phyloP scores from a whole-genome alignment of 1,140 invertebrate genomes.

The Heliothis virescens region DNA sequence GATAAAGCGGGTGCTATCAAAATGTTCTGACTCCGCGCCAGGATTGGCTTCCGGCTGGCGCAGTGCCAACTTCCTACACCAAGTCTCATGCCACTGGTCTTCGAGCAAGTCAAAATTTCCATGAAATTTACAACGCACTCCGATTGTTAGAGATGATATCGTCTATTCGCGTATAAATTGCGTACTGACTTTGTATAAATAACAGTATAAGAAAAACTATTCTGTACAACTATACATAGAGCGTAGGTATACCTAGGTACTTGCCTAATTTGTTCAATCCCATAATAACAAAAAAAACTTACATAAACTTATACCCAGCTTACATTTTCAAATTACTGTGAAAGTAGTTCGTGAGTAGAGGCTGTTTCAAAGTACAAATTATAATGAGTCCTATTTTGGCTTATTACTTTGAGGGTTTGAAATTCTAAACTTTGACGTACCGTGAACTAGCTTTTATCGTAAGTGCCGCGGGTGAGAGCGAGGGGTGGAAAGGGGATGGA shows the following conservation, averaged over 20 bases:
- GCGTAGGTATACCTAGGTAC: too few species aligned
- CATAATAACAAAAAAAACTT: background rate
- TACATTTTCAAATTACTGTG: background rate
- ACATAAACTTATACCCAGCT: background rate
- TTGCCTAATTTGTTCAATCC: too few species aligned
- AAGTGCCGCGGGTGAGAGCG: conserved; percentile 38
- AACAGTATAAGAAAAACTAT: too few species aligned
- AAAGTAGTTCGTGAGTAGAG: conserved; percentile 16
- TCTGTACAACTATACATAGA: too few species aligned
- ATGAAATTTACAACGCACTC: conserved; percentile 13
- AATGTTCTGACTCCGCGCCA: conserved; percentile 75
- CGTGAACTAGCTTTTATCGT: conserved; percentile 50
- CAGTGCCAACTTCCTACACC: conserved; percentile 65
- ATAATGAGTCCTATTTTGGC: conserved; percentile 34
- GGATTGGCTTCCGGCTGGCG: conserved; percentile 77
- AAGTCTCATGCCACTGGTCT: conserved; percentile 47
- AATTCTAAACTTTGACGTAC: conserved; percentile 46
- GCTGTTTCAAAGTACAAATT: conserved; percentile 26
- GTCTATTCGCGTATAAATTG: too few species aligned
- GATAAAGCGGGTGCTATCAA: conserved; percentile 72
- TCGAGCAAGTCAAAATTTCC: conserved; percentile 53
- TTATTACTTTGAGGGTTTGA: conserved; percentile 29
- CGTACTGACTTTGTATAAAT: too few species aligned
- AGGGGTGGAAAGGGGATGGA: conserved; percentile 29
- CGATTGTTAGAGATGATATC: conserved; percentile 16